Conservation (phyloP, 2,888 invertebrate species). For the Syrphus vitripennis region DNA sequence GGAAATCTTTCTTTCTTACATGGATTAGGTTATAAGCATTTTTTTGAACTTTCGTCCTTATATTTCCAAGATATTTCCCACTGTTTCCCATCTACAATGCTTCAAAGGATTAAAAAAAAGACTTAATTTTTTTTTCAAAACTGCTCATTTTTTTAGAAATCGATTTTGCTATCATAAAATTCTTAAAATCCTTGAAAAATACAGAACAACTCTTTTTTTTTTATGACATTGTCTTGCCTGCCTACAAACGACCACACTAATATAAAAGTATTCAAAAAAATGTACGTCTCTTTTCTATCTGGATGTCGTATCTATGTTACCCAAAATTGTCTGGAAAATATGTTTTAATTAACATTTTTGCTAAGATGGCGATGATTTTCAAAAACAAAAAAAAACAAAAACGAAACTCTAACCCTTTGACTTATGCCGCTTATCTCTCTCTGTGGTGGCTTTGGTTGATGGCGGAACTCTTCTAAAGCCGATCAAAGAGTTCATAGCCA, state of each 20-base stretch:
- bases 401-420: constrained; percentile 49
- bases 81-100: neutral
- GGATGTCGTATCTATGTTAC: neutral
- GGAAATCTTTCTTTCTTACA: too few species aligned
- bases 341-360: constrained; percentile 65
- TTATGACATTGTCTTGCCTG: neutral
- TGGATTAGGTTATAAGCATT: too few species aligned
- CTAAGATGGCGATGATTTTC: constrained; percentile 21
- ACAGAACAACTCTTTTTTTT: neutral
- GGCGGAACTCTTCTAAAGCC: constrained; percentile 50
- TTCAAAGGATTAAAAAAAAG: constrained; percentile 43
- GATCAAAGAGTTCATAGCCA: constrained; percentile 33
- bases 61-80: neutral
- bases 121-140: neutral
- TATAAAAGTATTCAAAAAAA: constrained; percentile 2
- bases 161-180: neutral
- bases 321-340: constrained; percentile 40
- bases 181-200: neutral
- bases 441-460: constrained; percentile 54
- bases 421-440: constrained; percentile 42
- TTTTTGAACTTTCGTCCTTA: too few species aligned
- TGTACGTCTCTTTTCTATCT: neutral
- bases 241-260: constrained; percentile 29
- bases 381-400: neutral
- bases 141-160: neutral